A percentile compares a stretch with the other conserved stretches of the same genome.
phyloP scores from a whole-genome alignment of 2,888 invertebrate species.

The Phasia obesa region DNA sequence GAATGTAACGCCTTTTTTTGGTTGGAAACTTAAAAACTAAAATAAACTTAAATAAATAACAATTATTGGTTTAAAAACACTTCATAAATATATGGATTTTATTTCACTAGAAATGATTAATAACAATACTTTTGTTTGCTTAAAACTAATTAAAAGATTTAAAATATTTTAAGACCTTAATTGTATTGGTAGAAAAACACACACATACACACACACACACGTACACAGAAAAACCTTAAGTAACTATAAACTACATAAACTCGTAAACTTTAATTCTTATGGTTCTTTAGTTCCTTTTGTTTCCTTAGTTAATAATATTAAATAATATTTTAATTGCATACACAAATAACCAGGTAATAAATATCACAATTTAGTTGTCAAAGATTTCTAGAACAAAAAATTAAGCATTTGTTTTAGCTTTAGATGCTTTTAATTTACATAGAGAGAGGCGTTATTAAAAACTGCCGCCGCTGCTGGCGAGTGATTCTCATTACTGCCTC shows the following conservation, averaged over 20 bases:
- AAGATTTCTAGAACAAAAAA: slow-evolving; percentile 25
- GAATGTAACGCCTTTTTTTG: slow-evolving; percentile 61
- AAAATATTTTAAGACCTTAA: slow-evolving; percentile 3
- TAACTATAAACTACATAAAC: background rate
- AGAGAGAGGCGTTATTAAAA: slow-evolving; percentile 33
- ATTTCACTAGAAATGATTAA: slow-evolving; percentile 5
- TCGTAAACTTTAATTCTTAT: background rate
- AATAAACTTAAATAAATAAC: slow-evolving; percentile 50
- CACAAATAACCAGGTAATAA: slow-evolving; percentile 71
- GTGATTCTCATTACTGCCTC: background rate
- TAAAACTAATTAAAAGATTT: slow-evolving; percentile 30
- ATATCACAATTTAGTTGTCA: slow-evolving; percentile 73
- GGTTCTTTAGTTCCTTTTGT: slow-evolving; percentile 2
- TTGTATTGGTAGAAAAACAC: background rate
- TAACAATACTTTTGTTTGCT: slow-evolving; percentile 56
- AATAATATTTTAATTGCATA: slow-evolving; percentile 66
- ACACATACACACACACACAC: no score
- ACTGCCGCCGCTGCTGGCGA: slow-evolving; percentile 17
- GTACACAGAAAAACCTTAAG: slow-evolving; percentile 12
- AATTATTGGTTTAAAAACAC: slow-evolving; percentile 6
- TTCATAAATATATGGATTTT: background rate
- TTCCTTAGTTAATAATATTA: slow-evolving; percentile 37
- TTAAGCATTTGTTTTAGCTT: slow-evolving; percentile 27
- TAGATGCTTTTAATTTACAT: slow-evolving; percentile 30
- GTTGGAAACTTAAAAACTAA: slow-evolving; percentile 9